Evolutionary conservation across 2,888 invertebrate genomes (phyloP).

Genomic region (Ctenicera cuprea): DNA sequence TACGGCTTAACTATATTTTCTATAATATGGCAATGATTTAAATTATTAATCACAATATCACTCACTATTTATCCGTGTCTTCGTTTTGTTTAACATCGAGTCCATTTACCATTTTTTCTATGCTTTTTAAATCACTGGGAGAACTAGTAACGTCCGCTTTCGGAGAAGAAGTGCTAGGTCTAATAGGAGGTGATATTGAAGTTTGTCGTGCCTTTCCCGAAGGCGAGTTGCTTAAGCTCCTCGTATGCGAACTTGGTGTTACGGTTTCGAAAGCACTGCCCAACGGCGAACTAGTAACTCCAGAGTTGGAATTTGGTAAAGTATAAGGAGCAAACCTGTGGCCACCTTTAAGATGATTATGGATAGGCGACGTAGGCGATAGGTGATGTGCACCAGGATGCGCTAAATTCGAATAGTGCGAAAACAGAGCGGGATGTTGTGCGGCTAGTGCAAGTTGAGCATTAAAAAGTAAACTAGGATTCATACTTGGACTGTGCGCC

Average conservation of each 20-base stretch:
- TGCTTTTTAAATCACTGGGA: constrained; percentile 92
- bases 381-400: constrained; percentile 78
- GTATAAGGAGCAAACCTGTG: constrained; percentile 94
- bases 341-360: constrained; percentile 81
- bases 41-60: constrained; percentile 39
- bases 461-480: constrained; percentile 90
- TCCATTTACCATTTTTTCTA: constrained; percentile 98
- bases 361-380: constrained; percentile 78
- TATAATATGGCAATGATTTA: constrained; percentile 39
- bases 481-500: constrained; percentile 79
- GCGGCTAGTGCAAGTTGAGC: constrained; percentile 91
- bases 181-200: constrained; percentile 75
- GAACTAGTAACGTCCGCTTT: constrained; percentile 75
- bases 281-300: constrained; percentile 76
- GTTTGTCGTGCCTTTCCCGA: constrained; percentile 72
- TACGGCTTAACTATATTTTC: constrained; percentile 17
- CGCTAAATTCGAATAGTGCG: constrained; percentile 79
- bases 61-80: constrained; percentile 68
- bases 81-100: constrained; percentile 86
- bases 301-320: constrained; percentile 77
- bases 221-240: constrained; percentile 80
- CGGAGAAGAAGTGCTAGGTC: constrained; percentile 76
- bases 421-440: constrained; percentile 87
- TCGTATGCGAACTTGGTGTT: constrained; percentile 83
- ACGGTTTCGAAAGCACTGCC: constrained; percentile 94